phyloP scores from a whole-genome alignment of 1,140 invertebrate genomes.

The Drosophila trapezifrons region DNA sequence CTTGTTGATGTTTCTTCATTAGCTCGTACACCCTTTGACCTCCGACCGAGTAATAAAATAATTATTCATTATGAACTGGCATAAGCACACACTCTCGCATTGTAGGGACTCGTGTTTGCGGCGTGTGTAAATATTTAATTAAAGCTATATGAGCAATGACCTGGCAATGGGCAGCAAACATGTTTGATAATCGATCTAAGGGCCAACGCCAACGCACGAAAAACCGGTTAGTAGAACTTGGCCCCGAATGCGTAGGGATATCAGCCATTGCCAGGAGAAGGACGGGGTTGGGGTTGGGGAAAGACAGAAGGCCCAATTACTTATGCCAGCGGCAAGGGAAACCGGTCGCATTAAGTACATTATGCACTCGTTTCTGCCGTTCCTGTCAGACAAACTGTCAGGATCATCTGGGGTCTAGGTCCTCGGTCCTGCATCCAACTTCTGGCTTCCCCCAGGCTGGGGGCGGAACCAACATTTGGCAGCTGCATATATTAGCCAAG shows the following conservation, averaged over 20 bases:
- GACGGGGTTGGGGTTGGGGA: neutral
- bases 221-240: too few relatives aligned
- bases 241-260: neutral
- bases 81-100: slow-evolving; percentile 12
- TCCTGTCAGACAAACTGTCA: slow-evolving; percentile 15
- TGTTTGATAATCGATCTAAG: slow-evolving; percentile 37
- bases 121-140: slow-evolving; percentile 56
- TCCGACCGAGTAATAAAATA: slow-evolving; percentile 40
- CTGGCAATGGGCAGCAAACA: slow-evolving; percentile 32
- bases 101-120: slow-evolving; percentile 25
- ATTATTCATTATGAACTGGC: slow-evolving; percentile 57
- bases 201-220: neutral
- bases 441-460: neutral
- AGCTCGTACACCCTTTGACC: neutral
- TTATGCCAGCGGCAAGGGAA: slow-evolving; percentile 12
- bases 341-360: slow-evolving; percentile 28
- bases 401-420: slow-evolving; percentile 3
- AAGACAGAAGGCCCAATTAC: slow-evolving; percentile 18
- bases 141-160: slow-evolving; percentile 29
- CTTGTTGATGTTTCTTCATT: slow-evolving; percentile 1
- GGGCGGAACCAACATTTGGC: slow-evolving; percentile 16
- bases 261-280: slow-evolving; percentile 11
- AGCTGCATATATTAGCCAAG: slow-evolving; percentile 48
- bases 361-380: slow-evolving; percentile 27
- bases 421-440: neutral